Evolutionary conservation across 2,888 invertebrate species (phyloP), one percentile per base, ranked within the genome.

Genomic region (Junonia oenone): DNA sequence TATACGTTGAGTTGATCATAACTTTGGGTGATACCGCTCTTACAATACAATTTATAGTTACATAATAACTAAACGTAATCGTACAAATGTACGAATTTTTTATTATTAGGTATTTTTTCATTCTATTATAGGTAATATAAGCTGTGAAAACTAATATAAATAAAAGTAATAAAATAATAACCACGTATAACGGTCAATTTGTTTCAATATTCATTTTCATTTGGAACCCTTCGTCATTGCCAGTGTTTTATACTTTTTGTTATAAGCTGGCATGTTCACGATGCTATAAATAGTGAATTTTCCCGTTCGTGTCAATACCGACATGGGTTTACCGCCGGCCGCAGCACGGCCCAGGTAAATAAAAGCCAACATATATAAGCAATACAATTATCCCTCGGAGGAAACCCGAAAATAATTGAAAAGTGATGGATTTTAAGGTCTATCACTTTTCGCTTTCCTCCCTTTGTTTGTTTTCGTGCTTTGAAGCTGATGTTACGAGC

Each of bases 251-350:
- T 43, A 26, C 17, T 43, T 38, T 45, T 46, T 45, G 45, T 56
- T 51, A 51, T 43, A 46, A 43, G 50, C 40, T 31, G 52, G 54
- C 46, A 55, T 58, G 58, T 63, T 63, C 59, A 62, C 54, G 54
- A 45, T 55, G 57, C 66, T 69, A 69, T 75, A 72, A 69, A 75
- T 68, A 68, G 66, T 61, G 61, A 60, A 61, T 66, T 68, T 63
- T 55, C 66, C 65, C 68, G 56, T 68, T 71, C 74, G 56, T 67
- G 73, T 75, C 76, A 73, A 76, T 72, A 76, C 62, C 63, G 72
- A 71, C 67, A 55, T 61, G 63, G 66, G 59, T 49, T 51, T 48
- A 61, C 53, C 59, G 35, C 15, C 51, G 58, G 51, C 57, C 51
- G 50, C 51, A 45, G 55, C 33, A 51, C 40, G 52, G 51, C 49